phyloP scores from a whole-genome alignment of 1,140 invertebrate species.

The Apolygus lucorum region DNA sequence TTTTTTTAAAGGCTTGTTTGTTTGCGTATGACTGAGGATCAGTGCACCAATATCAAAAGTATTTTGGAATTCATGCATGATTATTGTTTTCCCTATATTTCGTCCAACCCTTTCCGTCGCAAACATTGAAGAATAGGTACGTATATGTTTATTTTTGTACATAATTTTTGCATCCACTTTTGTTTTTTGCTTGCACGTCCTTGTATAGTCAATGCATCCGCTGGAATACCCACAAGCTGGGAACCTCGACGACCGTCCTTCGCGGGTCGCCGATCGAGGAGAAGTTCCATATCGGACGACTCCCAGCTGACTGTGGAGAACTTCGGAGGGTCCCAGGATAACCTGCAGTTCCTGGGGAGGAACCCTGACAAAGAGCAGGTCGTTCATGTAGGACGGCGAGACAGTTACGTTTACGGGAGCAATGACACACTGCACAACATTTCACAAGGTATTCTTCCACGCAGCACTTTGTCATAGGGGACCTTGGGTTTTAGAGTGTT shows the following conservation, averaged over 20 bases:
- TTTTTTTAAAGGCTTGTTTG: no score
- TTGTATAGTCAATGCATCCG: slow-evolving; percentile 34
- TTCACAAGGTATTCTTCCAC: slow-evolving; percentile 20
- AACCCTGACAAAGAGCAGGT: slow-evolving; percentile 70
- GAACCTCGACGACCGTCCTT: slow-evolving; percentile 58
- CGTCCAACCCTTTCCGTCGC: no score
- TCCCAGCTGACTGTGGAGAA: slow-evolving; percentile 83
- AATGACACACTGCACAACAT: slow-evolving; percentile 27
- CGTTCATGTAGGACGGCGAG: slow-evolving; percentile 38
- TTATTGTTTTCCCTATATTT: no score
- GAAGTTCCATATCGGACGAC: slow-evolving; percentile 77
- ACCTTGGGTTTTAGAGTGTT: no score
- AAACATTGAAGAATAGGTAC: no score
- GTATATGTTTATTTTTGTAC: no score
- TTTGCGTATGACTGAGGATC: no score
- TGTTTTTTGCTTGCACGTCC: slow-evolving; percentile 1
- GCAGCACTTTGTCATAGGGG: no score
- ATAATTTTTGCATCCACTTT: no score
- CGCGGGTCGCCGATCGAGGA: slow-evolving; percentile 68
- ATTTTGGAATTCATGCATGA: no score
- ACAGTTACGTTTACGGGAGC: slow-evolving; percentile 23
- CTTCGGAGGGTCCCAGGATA: slow-evolving; percentile 63
- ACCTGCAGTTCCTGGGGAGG: slow-evolving; percentile 51
- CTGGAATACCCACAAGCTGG: slow-evolving; percentile 76
- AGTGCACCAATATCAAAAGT: no score